Conservation (phyloP, 2,113 vertebrate species). For the Aphyosemion australe region DNA sequence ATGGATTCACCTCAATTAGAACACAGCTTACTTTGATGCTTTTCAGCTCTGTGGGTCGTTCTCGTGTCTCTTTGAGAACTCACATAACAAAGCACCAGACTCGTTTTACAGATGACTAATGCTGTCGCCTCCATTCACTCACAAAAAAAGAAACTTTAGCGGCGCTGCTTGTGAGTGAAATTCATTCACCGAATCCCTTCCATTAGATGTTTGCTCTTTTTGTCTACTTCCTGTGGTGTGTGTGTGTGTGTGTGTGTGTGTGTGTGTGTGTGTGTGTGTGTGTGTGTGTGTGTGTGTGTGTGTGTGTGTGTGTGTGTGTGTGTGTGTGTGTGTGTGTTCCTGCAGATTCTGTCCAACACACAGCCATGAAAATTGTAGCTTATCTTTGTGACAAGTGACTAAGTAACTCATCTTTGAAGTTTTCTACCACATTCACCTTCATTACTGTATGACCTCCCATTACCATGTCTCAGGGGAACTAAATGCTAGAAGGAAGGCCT, state of each 20-base stretch:
- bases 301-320: neutral
- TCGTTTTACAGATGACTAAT: slow-evolving; percentile 16
- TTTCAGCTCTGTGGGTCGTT: neutral
- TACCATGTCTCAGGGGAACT: slow-evolving; percentile 31
- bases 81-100: neutral
- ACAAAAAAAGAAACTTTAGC: neutral
- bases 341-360: neutral
- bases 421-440: slow-evolving; percentile 20
- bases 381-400: slow-evolving; percentile 3
- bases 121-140: slow-evolving; percentile 5
- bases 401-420: slow-evolving; percentile 36
- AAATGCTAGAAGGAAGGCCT: slow-evolving; percentile 38
- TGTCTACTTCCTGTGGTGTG: neutral
- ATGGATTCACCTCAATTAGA: slow-evolving; percentile 1
- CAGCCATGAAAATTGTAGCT: slow-evolving; percentile 6
- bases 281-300: neutral
- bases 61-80: neutral
- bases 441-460: slow-evolving; percentile 30
- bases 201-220: slow-evolving; percentile 13
- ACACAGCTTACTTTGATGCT: slow-evolving; percentile 3
- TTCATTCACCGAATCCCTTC: slow-evolving; percentile 4
- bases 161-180: slow-evolving; percentile 5
- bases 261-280: neutral
- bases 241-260: neutral
- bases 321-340: neutral